Conservation (phyloP, 2,888 invertebrate species). For the Aporophyla nigra region DNA sequence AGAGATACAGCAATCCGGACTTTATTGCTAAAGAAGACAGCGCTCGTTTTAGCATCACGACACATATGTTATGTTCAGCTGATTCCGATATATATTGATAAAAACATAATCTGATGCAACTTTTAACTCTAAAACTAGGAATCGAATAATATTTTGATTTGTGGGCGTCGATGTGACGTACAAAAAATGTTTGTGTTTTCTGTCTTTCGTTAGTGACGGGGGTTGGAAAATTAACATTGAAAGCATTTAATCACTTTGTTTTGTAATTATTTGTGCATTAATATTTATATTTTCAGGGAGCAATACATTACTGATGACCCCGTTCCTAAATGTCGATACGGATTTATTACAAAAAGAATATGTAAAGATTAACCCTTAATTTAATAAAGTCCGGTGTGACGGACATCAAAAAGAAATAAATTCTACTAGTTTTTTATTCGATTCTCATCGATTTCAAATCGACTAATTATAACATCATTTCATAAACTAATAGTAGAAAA, state of each 20-base stretch:
- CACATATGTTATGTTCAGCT: conserved; percentile 39
- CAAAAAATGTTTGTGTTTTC: conserved; percentile 44
- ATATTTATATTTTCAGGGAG: conserved; percentile 25
- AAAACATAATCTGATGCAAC: conserved; percentile 65
- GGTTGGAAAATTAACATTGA: conserved; percentile 25
- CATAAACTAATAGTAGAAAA: too few relatives aligned
- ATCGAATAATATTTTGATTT: conserved; percentile 55
- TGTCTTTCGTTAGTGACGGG: conserved; percentile 18
- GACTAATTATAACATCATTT: too few relatives aligned
- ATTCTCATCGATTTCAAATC: too few relatives aligned
- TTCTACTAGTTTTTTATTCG: too few relatives aligned
- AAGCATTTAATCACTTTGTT: conserved; percentile 14
- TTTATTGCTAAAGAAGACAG: conserved; percentile 49
- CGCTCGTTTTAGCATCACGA: conserved; percentile 53
- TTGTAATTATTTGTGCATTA: not conserved
- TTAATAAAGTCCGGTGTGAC: too few relatives aligned
- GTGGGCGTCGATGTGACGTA: conserved; percentile 39
- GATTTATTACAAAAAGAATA: conserved; percentile 18
- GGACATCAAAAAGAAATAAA: too few relatives aligned
- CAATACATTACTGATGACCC: conserved; percentile 22
- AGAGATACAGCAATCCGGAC: conserved; percentile 45
- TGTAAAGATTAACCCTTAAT: too few relatives aligned
- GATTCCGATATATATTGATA: conserved; percentile 33
- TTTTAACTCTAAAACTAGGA: conserved; percentile 24
- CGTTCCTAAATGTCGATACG: conserved; percentile 10